Conservation (phyloP, 2,797 vertebrate genomes). For the Philypnodon macrostomus region DNA sequence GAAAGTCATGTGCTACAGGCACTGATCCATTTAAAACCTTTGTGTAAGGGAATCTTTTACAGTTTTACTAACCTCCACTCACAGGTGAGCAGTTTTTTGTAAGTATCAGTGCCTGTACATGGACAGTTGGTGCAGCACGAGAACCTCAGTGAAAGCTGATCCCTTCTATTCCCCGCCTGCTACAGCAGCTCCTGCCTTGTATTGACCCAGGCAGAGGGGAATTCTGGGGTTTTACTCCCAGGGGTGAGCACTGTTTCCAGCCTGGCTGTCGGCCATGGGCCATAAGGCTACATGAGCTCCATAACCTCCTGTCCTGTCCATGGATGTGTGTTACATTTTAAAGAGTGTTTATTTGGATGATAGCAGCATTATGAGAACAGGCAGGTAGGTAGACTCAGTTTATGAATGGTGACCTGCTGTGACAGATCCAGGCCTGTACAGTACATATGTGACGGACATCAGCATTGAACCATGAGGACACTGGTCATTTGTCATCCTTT, state of each 20-base stretch:
- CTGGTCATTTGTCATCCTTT: constrained; percentile 40
- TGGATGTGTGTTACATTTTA: constrained; percentile 5
- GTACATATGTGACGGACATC: constrained; percentile 3
- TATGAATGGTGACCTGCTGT: constrained; percentile 30
- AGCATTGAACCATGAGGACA: constrained; percentile 32
- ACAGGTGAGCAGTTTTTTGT: constrained; percentile 1
- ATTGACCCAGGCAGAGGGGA: constrained; percentile 40
- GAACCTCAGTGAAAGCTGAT: constrained; percentile 30
- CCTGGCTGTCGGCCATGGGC: constrained; percentile 33
- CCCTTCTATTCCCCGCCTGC: constrained; percentile 10
- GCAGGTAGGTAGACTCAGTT: constrained; percentile 8
- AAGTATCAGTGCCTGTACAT: constrained; percentile 1
- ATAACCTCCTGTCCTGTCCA: constrained; percentile 17
- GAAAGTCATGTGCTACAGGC: no score
- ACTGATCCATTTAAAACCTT: no score
- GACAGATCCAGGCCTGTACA: constrained; percentile 7
- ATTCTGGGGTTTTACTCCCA: constrained; percentile 26
- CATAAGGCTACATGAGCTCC: constrained; percentile 20
- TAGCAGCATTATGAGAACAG: constrained; percentile 20
- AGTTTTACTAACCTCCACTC: constrained; percentile 11
- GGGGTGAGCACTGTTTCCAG: constrained; percentile 29
- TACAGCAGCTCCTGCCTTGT: constrained; percentile 13
- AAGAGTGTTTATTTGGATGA: constrained; percentile 16
- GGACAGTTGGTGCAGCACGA: constrained; percentile 7
- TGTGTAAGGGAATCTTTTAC: no score